Evolutionary conservation across 2,113 vertebrate genomes (phyloP).

Genomic region (Leptosomus discolor): DNA sequence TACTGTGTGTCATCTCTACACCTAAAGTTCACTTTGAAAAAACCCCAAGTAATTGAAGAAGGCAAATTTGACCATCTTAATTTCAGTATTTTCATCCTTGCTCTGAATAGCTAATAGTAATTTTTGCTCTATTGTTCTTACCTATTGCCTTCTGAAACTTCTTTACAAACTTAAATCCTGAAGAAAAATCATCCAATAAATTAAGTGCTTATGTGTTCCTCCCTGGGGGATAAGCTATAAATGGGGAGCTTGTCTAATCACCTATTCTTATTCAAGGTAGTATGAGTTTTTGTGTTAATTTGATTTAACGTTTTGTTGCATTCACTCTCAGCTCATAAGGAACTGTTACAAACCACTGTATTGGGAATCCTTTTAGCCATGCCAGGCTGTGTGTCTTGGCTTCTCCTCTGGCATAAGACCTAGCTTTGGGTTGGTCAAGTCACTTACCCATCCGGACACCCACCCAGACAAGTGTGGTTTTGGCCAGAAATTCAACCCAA

Average conservation of each 20-base stretch:
- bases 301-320: neutral
- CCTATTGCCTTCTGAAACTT: neutral
- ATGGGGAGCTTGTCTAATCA: neutral
- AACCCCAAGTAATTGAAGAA: rapidly evolving
- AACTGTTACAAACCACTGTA: neutral
- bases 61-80: neutral
- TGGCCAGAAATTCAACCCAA: neutral
- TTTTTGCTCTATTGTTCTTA: neutral
- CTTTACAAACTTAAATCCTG: neutral
- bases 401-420: neutral
- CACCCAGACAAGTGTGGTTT: neutral
- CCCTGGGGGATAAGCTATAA: neutral
- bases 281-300: neutral
- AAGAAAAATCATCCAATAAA: neutral
- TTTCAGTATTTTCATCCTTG: neutral
- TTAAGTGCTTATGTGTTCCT: neutral
- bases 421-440: neutral
- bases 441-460: neutral
- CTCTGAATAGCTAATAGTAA: neutral
- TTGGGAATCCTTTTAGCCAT: neutral
- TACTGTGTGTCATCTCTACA: neutral
- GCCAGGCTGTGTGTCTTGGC: neutral
- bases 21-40: neutral
- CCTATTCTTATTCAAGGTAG: neutral
- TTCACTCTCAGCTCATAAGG: neutral